phyloP scores from a whole-genome alignment of 2,113 vertebrate genomes.

The Cebus imitator region DNA sequence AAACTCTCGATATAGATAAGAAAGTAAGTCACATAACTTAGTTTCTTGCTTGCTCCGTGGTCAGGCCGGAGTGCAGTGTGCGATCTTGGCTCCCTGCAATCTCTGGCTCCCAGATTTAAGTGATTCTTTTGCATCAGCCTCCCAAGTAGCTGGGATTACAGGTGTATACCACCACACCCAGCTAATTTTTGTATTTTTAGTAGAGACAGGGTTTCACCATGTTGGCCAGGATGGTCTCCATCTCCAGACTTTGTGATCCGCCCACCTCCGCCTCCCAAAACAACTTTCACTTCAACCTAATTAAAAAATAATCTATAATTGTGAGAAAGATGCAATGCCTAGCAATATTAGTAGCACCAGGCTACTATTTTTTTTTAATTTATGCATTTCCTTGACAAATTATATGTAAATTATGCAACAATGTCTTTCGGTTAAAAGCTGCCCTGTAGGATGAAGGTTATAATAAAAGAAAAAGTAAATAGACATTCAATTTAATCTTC shows the following conservation, averaged over 20 bases:
- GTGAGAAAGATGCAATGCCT: neutral
- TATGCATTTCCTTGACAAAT: slow-evolving; percentile 1
- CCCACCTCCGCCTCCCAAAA: no score
- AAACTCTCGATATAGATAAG: neutral
- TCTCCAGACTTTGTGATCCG: no score
- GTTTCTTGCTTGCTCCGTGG: no score
- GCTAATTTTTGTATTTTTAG: no score
- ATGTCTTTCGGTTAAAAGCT: slow-evolving; percentile 39
- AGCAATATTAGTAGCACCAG: neutral
- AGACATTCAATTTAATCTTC: slow-evolving; percentile 51
- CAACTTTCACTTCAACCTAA: neutral
- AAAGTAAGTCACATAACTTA: neutral
- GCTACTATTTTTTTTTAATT: neutral
- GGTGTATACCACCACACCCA: no score
- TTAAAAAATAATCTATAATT: neutral
- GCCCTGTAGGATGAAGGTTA: neutral
- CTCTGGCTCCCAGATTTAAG: no score
- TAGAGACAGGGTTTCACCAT: no score
- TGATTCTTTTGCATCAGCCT: no score
- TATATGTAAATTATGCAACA: neutral
- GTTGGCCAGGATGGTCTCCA: no score
- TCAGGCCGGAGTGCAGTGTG: no score
- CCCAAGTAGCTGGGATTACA: no score
- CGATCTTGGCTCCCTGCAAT: no score
- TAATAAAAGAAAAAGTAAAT: slow-evolving; percentile 40